Conservation (phyloP, 2,113 vertebrate genomes). For the Diadophis punctatus region DNA sequence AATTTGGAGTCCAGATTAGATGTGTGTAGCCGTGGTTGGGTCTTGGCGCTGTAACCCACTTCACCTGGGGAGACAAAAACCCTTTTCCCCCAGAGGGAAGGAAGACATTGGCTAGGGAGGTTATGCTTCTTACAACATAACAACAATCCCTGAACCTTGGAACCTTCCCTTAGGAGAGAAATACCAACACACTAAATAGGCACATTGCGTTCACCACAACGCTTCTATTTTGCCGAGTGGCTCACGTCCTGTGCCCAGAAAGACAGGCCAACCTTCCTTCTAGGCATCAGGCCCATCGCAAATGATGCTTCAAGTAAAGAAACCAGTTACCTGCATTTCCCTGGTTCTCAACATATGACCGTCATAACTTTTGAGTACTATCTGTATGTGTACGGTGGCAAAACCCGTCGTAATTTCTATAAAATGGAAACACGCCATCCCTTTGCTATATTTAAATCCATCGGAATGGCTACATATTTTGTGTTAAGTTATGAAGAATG, state of each 20-base stretch:
- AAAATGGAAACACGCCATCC: neutral
- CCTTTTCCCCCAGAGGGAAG: slow-evolving; percentile 1
- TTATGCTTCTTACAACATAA: slow-evolving; percentile 3
- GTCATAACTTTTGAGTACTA: neutral
- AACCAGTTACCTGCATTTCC: neutral
- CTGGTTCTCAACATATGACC: neutral
- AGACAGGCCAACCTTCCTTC: neutral
- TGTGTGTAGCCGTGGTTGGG: slow-evolving; percentile 25
- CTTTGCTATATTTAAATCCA: neutral
- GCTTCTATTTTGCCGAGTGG: neutral
- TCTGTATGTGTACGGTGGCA: neutral
- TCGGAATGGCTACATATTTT: neutral
- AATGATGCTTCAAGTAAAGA: neutral
- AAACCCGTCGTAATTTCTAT: neutral
- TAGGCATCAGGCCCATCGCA: neutral
- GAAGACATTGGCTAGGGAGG: neutral
- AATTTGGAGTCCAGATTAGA: neutral
- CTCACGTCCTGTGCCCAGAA: neutral
- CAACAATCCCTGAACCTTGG: slow-evolving; percentile 2
- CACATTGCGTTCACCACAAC: neutral
- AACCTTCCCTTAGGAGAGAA: neutral
- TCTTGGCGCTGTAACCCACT: neutral
- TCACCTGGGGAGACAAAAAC: neutral
- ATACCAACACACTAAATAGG: neutral
- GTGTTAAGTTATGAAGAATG: neutral